These are phyloP conservation scores for Neosilurus mollespiculum DNA, from an alignment of 2,797 vertebrate species.

Conservation along the genomic window DNA sequence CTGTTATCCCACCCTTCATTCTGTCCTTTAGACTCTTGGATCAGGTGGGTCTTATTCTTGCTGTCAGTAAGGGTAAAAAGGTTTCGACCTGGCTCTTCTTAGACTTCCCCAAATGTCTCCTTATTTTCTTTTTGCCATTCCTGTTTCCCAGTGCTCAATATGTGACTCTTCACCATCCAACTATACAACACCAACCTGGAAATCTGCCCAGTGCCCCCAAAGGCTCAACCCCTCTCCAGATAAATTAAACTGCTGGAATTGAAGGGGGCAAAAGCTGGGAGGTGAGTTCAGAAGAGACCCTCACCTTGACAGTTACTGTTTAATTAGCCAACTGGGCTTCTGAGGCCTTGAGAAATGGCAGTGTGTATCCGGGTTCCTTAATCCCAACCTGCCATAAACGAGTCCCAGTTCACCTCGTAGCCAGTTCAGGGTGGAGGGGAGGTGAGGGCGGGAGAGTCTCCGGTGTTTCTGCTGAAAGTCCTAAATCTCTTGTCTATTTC, in stretches of 20 bases:
- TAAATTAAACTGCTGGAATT: constrained; percentile 69
- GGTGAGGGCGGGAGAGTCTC: constrained; percentile 28
- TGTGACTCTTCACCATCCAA: constrained; percentile 48
- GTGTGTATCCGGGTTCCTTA: constrained; percentile 63
- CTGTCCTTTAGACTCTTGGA: constrained; percentile 66
- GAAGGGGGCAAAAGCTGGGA: constrained; percentile 55
- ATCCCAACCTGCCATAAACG: constrained; percentile 65
- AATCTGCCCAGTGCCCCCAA: constrained; percentile 58
- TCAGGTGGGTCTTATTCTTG: constrained; percentile 69
- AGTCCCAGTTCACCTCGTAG: constrained; percentile 52
- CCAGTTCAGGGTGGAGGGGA: constrained; percentile 43
- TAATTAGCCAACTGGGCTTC: constrained; percentile 70
- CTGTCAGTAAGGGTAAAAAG: constrained; percentile 69
- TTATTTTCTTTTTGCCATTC: constrained; percentile 9
- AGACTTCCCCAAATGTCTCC: constrained; percentile 58
- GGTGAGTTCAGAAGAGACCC: constrained; percentile 52
- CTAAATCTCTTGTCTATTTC: constrained; percentile 51
- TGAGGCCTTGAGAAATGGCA: constrained; percentile 67
- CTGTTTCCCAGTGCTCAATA: constrained; percentile 44
- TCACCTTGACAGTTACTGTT: constrained; percentile 65
- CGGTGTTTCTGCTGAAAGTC: constrained; percentile 52
- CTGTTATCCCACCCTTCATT: constrained; percentile 49
- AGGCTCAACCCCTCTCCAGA: constrained; percentile 64
- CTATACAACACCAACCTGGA: constrained; percentile 56
- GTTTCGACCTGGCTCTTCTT: constrained; percentile 68